Evolutionary conservation across 2,113 vertebrate genomes (phyloP), one percentile per base, ranked within the genome.

Genomic region (Crotophaga sulcirostris): DNA sequence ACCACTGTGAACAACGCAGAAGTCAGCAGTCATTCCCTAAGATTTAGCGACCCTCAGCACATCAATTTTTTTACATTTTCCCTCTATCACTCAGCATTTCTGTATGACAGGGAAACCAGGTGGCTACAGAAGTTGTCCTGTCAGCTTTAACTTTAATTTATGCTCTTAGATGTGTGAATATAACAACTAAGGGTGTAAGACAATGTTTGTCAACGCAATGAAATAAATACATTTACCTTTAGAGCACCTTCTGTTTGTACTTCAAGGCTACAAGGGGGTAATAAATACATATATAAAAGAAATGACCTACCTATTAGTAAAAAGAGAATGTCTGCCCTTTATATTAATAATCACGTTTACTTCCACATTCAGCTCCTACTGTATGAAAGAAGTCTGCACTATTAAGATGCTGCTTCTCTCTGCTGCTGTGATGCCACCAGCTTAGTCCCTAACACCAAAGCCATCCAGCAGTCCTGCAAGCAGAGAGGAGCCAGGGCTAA

Each of bases 191-290:
- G 96, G 94, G 77, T 59, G 64, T 75, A 90, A 96, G 91, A 91
- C 95, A 96, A 96, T 95, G 95, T 97, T 98, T 98, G 96, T 97
- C 93, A 96, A 96, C 54, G 73, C 89, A 73, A 89, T 66, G 86
- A 92, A 97, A 98, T 98, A 98, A 98, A 98, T 88, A 98, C 93
- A 97, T 96, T 98, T 97, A 98, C 94, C 95, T 98, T 97, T 84
- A 96, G 80, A 64, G 68, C 59, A 62, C 67, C 77, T 96, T 97
- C 95, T 96, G 83, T 70, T 64, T 89, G 74, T 69, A 85, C 70
- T 95, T 94, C 49, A 67, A 96, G 88, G 89, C 90, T 95, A 95
- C 63, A 86, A 86, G 93, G 55, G 63, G 59, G 92, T 84, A 96
- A 94, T 95, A 96, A 96, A 95, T 96, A 95, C 78, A 89, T 75